These are phyloP conservation scores for Gymnothorax javanicus DNA, from an alignment of 2,797 vertebrate genomes.

Conservation along the genomic window DNA sequence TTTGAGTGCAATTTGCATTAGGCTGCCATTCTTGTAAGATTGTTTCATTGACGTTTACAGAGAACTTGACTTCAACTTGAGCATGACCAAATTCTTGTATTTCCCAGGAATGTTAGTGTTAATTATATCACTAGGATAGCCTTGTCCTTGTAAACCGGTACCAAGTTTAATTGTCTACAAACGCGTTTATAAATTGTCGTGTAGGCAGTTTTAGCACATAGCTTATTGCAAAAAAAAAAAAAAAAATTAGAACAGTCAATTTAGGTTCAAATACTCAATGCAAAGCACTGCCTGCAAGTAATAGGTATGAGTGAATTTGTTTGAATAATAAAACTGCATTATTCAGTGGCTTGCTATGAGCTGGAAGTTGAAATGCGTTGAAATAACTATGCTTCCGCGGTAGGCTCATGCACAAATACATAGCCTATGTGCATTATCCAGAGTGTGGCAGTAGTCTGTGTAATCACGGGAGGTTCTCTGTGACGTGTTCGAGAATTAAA, in stretches of 20 bases:
- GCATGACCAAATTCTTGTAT: not conserved
- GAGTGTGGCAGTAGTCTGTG: not conserved
- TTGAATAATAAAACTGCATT: not conserved
- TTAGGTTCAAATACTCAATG: not conserved
- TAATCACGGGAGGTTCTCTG: not conserved
- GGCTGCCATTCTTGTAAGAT: not conserved
- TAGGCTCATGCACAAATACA: conserved; percentile 2
- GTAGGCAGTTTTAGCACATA: not conserved
- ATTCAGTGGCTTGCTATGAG: not conserved
- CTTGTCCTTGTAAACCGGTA: not conserved
- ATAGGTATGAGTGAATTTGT: not conserved
- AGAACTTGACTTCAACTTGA: not conserved
- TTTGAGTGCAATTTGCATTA: not conserved
- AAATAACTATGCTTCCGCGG: not conserved
- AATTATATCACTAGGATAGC: not conserved
- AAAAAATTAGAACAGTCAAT: not conserved
- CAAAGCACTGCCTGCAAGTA: not conserved
- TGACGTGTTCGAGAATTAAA: conserved; percentile 18
- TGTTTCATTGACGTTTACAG: not conserved
- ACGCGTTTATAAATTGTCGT: not conserved
- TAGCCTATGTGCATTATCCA: not conserved
- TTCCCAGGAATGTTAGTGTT: not conserved
- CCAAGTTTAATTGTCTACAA: not conserved
- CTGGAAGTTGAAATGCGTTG: not conserved
- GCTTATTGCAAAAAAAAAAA: not conserved